These are phyloP conservation scores for Hermodice carunculata DNA, from an alignment of 2,888 invertebrate genomes.

Conservation along the genomic window DNA sequence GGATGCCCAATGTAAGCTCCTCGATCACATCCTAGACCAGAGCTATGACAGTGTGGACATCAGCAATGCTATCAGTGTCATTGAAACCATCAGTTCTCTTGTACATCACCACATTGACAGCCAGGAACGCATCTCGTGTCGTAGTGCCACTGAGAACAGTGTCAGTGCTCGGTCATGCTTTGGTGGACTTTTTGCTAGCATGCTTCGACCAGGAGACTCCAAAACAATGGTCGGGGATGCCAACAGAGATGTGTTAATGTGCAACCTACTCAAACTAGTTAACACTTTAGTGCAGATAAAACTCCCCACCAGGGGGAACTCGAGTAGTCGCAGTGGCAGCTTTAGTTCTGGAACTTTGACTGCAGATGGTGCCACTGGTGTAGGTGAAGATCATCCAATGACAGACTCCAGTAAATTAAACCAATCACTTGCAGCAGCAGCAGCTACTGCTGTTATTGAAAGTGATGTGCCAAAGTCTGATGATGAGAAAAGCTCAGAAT, in stretches of 20 bases:
- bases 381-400: conserved; percentile 42
- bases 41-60: conserved; percentile 80
- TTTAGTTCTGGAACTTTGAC: not conserved
- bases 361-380: not conserved
- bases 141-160: conserved; percentile 70
- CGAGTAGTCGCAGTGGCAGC: not conserved
- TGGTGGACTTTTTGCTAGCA: conserved; percentile 83
- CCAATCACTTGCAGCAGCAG: conserved; percentile 41
- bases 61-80: conserved; percentile 80
- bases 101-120: conserved; percentile 63
- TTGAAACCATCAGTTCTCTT: conserved; percentile 76
- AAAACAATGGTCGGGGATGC: conserved; percentile 54
- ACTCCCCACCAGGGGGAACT: conserved; percentile 17
- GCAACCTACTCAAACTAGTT: conserved; percentile 62
- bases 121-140: conserved; percentile 62
- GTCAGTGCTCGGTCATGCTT: conserved; percentile 74
- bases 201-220: conserved; percentile 75
- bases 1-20: conserved; percentile 81
- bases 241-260: conserved; percentile 63
- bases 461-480: conserved; percentile 48
- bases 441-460: not conserved
- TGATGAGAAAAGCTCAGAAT: conserved; percentile 74
- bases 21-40: conserved; percentile 77
- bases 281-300: conserved; percentile 59
- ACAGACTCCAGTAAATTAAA: conserved; percentile 58